A percentile compares a stretch with the other conserved stretches of the same genome.
phyloP scores from a whole-genome alignment of 2,113 vertebrate species.

The Vombatus ursinus region DNA sequence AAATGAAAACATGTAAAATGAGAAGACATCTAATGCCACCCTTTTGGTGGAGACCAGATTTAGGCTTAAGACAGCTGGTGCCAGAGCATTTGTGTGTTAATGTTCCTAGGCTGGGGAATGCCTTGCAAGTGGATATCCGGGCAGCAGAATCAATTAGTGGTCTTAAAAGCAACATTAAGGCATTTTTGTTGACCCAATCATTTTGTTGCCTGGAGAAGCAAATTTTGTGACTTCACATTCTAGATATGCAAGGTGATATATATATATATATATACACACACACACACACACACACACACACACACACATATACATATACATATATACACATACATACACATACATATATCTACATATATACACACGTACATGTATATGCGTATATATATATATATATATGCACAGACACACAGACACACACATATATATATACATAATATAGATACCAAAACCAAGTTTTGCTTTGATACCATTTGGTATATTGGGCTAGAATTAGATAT shows the following conservation, averaged over 20 bases:
- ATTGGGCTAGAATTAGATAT: background rate
- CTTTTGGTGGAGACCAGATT: slow-evolving; percentile 76
- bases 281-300: accelerated
- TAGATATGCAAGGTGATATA: slow-evolving; percentile 21
- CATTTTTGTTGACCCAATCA: slow-evolving; percentile 27
- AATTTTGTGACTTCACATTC: slow-evolving; percentile 8
- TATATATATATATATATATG: too few relatives aligned
- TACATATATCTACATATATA: accelerated
- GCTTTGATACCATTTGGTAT: background rate
- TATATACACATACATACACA: accelerated
- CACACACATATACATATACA: accelerated
- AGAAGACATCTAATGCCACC: slow-evolving; percentile 70
- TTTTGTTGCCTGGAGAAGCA: background rate
- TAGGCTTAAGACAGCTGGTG: slow-evolving; percentile 79
- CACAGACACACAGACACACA: accelerated
- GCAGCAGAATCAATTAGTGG: slow-evolving; percentile 70
- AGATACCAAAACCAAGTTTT: background rate
- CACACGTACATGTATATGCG: too few relatives aligned
- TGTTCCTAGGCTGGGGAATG: slow-evolving; percentile 66
- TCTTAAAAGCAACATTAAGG: slow-evolving; percentile 59
- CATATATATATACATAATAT: accelerated
- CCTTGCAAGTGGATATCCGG: slow-evolving; percentile 66
- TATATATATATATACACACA: background rate
- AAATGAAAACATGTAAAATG: slow-evolving; percentile 76
- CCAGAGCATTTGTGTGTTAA: slow-evolving; percentile 67